Base-by-base conservation (phyloP, 2,113 vertebrate genomes). In the Vireo altiloquus region DNA sequence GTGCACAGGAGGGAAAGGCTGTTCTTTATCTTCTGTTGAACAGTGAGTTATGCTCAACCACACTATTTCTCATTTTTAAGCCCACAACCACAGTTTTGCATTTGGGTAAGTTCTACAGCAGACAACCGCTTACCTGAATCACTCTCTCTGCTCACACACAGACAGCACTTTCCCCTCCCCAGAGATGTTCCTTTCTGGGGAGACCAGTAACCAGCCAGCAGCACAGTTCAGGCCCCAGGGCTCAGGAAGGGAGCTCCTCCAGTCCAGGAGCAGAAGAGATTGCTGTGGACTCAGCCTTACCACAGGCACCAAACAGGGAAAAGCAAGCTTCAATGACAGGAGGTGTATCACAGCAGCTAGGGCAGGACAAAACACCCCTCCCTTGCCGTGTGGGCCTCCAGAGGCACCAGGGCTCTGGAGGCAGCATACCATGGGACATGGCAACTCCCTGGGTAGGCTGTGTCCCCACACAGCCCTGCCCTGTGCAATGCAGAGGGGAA, bases 1-100 rank as follows among this genome's bases (percentile, higher is more conserved):
- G 24, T 71, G 87, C 65, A 92, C 85, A 95, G 95, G 90, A 97
- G 83, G 96, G 89, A 89, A 87, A 68, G 31, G 44, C 64, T 66
- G 5, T 76, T 91, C 66, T 78, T 56, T 42, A 91, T 63, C 86
- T 94, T 46, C 56, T 92, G n/a, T 3, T 33, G 9, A 79, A 82
- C 40, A 87, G 7, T n/a, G n/a, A 50, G 16, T 40, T 77, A 30
- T 8, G 70, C 54, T 79, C 83, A 69, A 71, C 13, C 71, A 76
- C 4, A 1, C 18, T 9, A 35, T 17, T 33, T 33, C 40, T 30
- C 10, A 44, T 68, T 68, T 60, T 31, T 31, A 52, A 85, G 44
- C 23, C 49, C 33, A 40, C 52, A 88, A 5, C 14, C 40, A 39
- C 15, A 33, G 49, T 17, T 77, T 42, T 49, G 70, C 3, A 4